Evolutionary conservation across 2,888 invertebrate genomes (phyloP).

Genomic region (Tridacna gigas): DNA sequence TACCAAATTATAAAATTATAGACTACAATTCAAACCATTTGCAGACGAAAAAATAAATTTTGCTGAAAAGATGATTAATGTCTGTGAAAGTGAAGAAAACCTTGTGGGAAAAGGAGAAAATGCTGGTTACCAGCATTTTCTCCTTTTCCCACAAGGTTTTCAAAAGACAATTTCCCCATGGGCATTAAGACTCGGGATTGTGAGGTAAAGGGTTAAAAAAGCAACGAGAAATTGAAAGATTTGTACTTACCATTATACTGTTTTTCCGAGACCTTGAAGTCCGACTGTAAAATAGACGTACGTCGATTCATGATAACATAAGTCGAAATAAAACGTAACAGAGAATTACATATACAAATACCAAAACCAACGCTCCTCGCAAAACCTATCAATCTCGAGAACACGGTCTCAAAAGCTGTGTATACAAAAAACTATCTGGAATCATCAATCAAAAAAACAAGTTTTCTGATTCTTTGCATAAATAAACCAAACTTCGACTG

Average conservation of each 20-base stretch:
- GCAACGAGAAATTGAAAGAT: too few species aligned
- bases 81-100: too few species aligned
- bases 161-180: too few species aligned
- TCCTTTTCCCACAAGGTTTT: too few species aligned
- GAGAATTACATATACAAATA: slow-evolving; percentile 29
- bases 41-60: too few species aligned
- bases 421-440: background rate
- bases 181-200: too few species aligned
- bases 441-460: background rate
- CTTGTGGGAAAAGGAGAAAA: too few species aligned
- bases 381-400: slow-evolving; percentile 29
- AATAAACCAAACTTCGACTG: background rate
- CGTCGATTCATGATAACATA: slow-evolving; percentile 38
- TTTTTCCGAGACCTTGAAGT: slow-evolving; percentile 72
- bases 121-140: too few species aligned
- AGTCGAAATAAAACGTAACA: slow-evolving; percentile 6
- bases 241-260: slow-evolving; percentile 67
- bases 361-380: background rate
- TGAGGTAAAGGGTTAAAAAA: too few species aligned
- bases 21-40: too few species aligned
- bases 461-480: background rate
- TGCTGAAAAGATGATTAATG: too few species aligned
- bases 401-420: slow-evolving; percentile 2
- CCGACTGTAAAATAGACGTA: slow-evolving; percentile 70
- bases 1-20: too few species aligned